Evolutionary conservation across 2,797 vertebrate genomes (phyloP), one percentile per base, ranked within the genome.

Genomic region (Paedocypris micromegethes): DNA sequence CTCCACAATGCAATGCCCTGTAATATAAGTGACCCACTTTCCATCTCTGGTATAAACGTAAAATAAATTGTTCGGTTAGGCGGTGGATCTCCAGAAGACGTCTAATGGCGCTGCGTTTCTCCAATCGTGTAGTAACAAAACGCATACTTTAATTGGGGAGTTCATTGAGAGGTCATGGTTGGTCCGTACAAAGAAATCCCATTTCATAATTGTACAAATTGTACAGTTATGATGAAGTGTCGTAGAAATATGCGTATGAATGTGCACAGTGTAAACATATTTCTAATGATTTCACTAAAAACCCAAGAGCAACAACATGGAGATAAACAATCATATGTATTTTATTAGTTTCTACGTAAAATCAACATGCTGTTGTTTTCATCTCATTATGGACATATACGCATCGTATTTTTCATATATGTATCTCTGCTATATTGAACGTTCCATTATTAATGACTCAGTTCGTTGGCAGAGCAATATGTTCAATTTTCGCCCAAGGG

Each of bases 11-110:
- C 46, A 41, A 46, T 58, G 23, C 42, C 66, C 59, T 52, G 38
- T 61, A 63, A 60, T 56, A 23, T 52, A 51, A 64, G 60, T 58
- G 72, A 74, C 66, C 66, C 67, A 78, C 59, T 69, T 60, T 49
- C 59, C 58, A 54, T 57, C 64, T 37, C 6, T 58, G 9, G 9
- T 49, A 60, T 58, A 70, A 54, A 50, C 64, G 57, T 62, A 60
- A 72, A 62, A 62, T 43, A 57, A 59, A 37, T 64, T 61, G 67
- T 44, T 45, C 49, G n/a, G 23, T 64, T 23, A 6, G 9, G 52
- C 37, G 51, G 66, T 54, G 57, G 50, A 65, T 40, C 5, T 23
- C 46, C 41, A 62, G 57, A 48, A 23, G 58, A 42, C 53, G 56
- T 39, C 37, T 51, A 61, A 61, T 73, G 67, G 68, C 66, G 66